These are phyloP conservation scores for Noctilio leporinus DNA, from an alignment of 2,113 vertebrate species.

Conservation along the genomic window DNA sequence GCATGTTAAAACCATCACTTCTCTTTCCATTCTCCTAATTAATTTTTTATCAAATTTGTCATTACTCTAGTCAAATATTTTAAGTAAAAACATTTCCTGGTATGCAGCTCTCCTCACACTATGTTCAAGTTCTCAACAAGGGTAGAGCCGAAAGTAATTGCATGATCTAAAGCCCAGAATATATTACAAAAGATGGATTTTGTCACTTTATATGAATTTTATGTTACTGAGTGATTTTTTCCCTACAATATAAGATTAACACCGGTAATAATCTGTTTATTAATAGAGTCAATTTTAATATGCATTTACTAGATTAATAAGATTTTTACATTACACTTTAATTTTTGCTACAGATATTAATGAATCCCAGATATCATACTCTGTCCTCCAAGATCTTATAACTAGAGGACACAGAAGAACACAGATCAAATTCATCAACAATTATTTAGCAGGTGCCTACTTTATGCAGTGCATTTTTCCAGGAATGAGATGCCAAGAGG, in stretches of 20 bases:
- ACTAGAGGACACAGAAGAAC: background rate
- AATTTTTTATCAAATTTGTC: background rate
- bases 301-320: background rate
- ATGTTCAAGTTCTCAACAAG: background rate
- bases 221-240: background rate
- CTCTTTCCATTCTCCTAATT: background rate
- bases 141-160: background rate
- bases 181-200: background rate
- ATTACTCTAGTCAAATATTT: background rate
- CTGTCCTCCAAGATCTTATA: background rate
- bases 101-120: background rate
- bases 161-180: background rate
- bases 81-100: background rate
- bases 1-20: background rate
- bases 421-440: background rate
- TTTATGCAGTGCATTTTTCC: background rate
- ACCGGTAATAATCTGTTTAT: background rate
- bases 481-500: background rate
- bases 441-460: background rate
- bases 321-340: background rate
- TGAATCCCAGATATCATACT: background rate
- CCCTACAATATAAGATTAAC: background rate
- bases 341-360: background rate
- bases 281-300: background rate
- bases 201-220: background rate